Evolutionary conservation across 2,113 vertebrate genomes (phyloP), one percentile per base, ranked within the genome.

Genomic region (Loxodonta africana): DNA sequence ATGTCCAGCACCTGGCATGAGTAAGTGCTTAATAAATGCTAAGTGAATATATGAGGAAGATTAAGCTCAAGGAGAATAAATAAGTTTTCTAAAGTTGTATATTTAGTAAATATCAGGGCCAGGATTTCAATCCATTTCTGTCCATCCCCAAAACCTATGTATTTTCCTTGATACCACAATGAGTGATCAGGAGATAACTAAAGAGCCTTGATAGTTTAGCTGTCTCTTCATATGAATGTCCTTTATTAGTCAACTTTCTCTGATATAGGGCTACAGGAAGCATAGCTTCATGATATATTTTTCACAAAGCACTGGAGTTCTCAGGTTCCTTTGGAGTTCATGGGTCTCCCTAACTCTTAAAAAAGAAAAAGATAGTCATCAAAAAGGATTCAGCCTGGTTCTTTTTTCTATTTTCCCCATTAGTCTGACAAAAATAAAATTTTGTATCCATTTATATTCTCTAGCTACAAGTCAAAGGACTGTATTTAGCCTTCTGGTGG

Each of bases 381-480:
- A 77, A 7, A 18, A 73, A 48, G 9, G 69, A 76, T 77, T 82
- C 63, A 91, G 20, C 21, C 37, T 77, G 37, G 9, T 17, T 82
- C 15, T 86, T 48, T 41, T 15, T 33, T 25, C 21, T 6, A 69
- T 69, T 95, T 12, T 76, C 33, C 30, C 18, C 44, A 30, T 46
- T 33, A 6, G 37, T 87, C 7, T 28, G 9, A 41, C 60, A 80
- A 83, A 83, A 60, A 12, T n/a, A 67, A 41, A 53, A 25, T 48
- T 48, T 44, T 90, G 37, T 76, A 82, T 10, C 26, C 33, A 30
- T n/a, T 77, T 71, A 83, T 46, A 80, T 71, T 87, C 51, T 21
- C 17, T 51, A 83, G 18, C 3, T 71, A 8, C 33, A 96, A 93
- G 44, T 77, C 62, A 95, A 91, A 93, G 78, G 76, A 86, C 41